These are phyloP conservation scores for Cacoxenus indagator DNA, from an alignment of 2,888 invertebrate species.

Conservation along the genomic window DNA sequence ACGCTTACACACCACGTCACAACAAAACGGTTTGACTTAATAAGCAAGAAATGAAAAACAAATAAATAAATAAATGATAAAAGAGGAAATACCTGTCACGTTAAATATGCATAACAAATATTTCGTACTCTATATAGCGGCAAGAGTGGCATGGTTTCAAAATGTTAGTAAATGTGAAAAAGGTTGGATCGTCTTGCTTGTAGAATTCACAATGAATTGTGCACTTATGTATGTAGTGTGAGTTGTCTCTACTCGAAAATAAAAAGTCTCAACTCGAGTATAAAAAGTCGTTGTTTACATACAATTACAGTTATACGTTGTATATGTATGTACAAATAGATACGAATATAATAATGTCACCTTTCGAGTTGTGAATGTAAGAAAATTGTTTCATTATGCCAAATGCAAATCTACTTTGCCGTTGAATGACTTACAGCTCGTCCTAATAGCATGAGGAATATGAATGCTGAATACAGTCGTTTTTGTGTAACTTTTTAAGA, in stretches of 20 bases:
- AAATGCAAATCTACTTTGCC: neutral
- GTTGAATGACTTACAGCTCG: neutral
- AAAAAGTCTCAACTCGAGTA: too few species aligned
- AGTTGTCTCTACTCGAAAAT: too few species aligned
- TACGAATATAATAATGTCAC: neutral
- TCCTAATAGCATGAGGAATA: too few species aligned
- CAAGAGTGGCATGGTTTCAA: neutral
- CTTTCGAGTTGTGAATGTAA: neutral
- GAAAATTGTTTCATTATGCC: neutral
- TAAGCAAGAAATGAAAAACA: too few species aligned
- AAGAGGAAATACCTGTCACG: constrained; percentile 5
- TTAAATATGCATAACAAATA: constrained; percentile 16
- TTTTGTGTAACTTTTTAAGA: too few species aligned
- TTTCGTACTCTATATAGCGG: neutral
- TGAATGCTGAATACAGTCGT: too few species aligned
- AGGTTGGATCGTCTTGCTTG: neutral
- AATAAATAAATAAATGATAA: neutral
- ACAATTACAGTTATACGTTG: neutral
- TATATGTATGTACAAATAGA: too few species aligned
- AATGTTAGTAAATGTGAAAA: neutral
- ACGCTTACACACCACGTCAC: too few species aligned
- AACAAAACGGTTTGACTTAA: too few species aligned
- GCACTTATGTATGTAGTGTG: neutral
- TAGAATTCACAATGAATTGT: neutral
- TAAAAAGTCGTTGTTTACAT: too few species aligned